Percentiles rank a stretch among this genome's conserved stretches.
Conservation (phyloP, 2,113 vertebrate species). For the Oryzias curvinotus region DNA sequence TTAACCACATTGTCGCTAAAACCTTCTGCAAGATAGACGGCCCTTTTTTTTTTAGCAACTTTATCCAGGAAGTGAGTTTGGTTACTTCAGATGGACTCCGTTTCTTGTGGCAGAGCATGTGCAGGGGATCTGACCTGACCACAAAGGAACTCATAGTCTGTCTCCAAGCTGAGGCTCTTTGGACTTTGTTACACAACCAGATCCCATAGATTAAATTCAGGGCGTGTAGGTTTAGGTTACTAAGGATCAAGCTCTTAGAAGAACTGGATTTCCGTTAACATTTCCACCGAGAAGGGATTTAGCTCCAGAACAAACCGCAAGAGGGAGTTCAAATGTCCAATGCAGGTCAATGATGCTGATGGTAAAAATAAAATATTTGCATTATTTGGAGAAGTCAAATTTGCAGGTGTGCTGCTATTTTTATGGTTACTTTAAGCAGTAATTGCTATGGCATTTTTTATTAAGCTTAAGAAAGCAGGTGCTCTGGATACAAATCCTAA, state of each 20-base stretch:
- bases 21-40: neutral
- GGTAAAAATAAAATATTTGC: constrained; percentile 39
- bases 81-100: constrained; percentile 32
- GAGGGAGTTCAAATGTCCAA: constrained; percentile 18
- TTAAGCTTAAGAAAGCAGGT: constrained; percentile 35
- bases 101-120: constrained; percentile 18
- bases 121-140: constrained; percentile 30
- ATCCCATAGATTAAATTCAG: constrained; percentile 61
- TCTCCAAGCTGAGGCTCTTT: constrained; percentile 22
- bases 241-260: neutral
- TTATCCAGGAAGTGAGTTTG: constrained; percentile 16
- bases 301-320: constrained; percentile 1
- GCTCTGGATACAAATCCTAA: constrained; percentile 39
- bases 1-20: no score
- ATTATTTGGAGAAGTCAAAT: constrained; percentile 37
- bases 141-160: constrained; percentile 43
- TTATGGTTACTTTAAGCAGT: constrained; percentile 54
- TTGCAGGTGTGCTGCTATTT: constrained; percentile 41
- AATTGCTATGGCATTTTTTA: constrained; percentile 29
- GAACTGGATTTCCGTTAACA: no score
- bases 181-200: constrained; percentile 52
- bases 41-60: neutral
- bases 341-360: constrained; percentile 21
- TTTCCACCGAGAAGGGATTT: no score
- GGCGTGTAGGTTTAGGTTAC: constrained; percentile 53